phyloP scores from a whole-genome alignment of 1,140 invertebrate genomes.

The Delia radicum region DNA sequence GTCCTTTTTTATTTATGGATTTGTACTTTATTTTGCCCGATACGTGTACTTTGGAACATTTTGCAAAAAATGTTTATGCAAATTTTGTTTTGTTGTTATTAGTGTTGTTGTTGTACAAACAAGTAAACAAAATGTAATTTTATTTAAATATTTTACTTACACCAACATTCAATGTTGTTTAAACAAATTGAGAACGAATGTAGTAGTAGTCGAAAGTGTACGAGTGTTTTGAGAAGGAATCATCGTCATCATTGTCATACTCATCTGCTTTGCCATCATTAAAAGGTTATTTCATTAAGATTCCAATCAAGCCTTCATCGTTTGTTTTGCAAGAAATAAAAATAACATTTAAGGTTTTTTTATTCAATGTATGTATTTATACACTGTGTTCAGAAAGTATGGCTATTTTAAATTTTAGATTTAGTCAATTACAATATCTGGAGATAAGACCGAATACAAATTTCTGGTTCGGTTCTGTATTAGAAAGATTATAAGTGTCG shows the following conservation, averaged over 20 bases:
- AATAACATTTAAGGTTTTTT: too few species aligned
- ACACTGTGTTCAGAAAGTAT: too few species aligned
- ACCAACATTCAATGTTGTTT: constrained; percentile 1
- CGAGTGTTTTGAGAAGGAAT: background rate
- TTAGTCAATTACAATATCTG: too few species aligned
- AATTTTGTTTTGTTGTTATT: background rate
- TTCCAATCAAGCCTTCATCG: constrained; percentile 15
- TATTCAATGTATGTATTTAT: too few species aligned
- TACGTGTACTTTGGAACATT: too few species aligned
- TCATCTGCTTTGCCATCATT: background rate
- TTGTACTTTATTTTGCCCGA: too few species aligned
- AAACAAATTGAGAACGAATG: background rate
- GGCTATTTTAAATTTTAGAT: too few species aligned
- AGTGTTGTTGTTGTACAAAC: background rate
- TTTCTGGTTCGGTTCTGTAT: too few species aligned
- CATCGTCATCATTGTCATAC: background rate
- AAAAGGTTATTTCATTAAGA: constrained; percentile 12
- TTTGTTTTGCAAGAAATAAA: too few species aligned
- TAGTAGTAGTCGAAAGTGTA: background rate
- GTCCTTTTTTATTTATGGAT: too few species aligned
- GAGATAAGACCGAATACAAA: too few species aligned
- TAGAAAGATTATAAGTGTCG: too few species aligned
- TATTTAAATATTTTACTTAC: constrained; percentile 24
- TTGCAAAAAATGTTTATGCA: background rate
- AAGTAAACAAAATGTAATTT: constrained; percentile 22